phyloP scores from a whole-genome alignment of 2,888 invertebrate species.

The Cheilosia vernalis region DNA sequence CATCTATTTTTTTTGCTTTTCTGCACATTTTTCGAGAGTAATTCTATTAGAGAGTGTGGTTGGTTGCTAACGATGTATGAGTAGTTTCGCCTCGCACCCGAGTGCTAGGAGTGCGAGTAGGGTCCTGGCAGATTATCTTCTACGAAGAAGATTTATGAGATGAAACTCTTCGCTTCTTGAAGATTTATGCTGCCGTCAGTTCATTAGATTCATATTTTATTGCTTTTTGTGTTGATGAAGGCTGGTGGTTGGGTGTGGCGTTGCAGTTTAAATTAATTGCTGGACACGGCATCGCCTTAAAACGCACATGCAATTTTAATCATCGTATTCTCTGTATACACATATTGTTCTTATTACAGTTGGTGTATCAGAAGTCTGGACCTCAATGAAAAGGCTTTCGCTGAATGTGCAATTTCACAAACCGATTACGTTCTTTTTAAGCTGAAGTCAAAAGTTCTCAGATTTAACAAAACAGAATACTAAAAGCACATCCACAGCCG shows the following conservation, averaged over 20 bases:
- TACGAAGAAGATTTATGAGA: slow-evolving; percentile 70
- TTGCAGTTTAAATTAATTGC: not conserved
- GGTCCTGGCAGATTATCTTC: slow-evolving; percentile 34
- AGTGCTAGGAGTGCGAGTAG: not conserved
- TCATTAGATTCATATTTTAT: slow-evolving; percentile 63
- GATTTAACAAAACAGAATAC: no score
- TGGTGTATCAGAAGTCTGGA: no score
- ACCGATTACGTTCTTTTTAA: no score
- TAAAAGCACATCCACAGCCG: no score
- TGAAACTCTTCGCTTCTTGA: slow-evolving; percentile 55
- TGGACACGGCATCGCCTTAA: no score
- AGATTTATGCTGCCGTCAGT: slow-evolving; percentile 70
- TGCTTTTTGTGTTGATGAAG: not conserved
- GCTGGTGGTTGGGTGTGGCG: not conserved
- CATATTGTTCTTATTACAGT: no score
- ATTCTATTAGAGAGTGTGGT: slow-evolving; percentile 62
- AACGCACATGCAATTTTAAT: no score
- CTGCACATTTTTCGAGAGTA: slow-evolving; percentile 28
- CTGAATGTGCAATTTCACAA: no score
- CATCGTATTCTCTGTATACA: no score
- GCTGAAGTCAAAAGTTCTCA: no score
- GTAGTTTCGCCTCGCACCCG: not conserved
- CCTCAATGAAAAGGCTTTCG: no score
- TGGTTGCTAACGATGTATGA: slow-evolving; percentile 59
- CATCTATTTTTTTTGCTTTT: not conserved